phyloP scores from a whole-genome alignment of 2,888 invertebrate genomes.

The Cryptocheilus praepositus region DNA sequence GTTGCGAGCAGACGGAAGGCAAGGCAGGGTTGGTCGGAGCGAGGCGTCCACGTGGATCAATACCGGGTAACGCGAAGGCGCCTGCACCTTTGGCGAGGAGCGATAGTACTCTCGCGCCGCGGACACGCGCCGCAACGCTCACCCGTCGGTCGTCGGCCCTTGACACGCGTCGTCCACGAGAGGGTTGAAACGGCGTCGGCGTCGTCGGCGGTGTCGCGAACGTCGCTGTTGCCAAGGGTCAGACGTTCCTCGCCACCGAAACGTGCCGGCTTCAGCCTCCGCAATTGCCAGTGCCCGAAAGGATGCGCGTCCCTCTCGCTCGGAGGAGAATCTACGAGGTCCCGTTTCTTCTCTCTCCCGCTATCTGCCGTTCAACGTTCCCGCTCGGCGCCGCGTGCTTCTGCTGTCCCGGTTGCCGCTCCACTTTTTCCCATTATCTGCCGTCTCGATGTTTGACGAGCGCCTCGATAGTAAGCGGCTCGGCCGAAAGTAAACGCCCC shows the following conservation, averaged over 20 bases:
- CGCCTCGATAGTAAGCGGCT: too few relatives aligned
- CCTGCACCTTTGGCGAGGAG: conserved; percentile 49
- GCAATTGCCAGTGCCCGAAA: neutral
- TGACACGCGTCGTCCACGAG: conserved; percentile 11
- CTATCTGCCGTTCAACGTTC: too few relatives aligned
- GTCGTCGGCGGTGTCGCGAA: conserved; percentile 6
- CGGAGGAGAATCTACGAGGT: too few relatives aligned
- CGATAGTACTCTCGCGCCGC: conserved; percentile 67
- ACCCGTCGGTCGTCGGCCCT: conserved; percentile 23
- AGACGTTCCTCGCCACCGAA: neutral
- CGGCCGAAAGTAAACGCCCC: too few relatives aligned
- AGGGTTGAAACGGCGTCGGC: conserved; percentile 2
- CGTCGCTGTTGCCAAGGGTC: neutral
- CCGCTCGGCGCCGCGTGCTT: too few relatives aligned
- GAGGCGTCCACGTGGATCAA: conserved; percentile 61
- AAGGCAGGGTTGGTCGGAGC: conserved; percentile 10
- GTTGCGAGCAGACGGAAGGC: conserved; percentile 27
- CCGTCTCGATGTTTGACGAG: too few relatives aligned
- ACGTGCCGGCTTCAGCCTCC: neutral
- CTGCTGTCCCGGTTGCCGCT: too few relatives aligned
- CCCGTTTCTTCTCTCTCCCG: too few relatives aligned
- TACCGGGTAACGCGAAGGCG: conserved; percentile 60
- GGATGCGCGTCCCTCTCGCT: too few relatives aligned
- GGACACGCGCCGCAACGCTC: conserved; percentile 61
- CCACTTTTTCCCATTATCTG: too few relatives aligned